These are phyloP conservation scores for Hyla sarda DNA, from an alignment of 2,113 vertebrate genomes.

Conservation along the genomic window DNA sequence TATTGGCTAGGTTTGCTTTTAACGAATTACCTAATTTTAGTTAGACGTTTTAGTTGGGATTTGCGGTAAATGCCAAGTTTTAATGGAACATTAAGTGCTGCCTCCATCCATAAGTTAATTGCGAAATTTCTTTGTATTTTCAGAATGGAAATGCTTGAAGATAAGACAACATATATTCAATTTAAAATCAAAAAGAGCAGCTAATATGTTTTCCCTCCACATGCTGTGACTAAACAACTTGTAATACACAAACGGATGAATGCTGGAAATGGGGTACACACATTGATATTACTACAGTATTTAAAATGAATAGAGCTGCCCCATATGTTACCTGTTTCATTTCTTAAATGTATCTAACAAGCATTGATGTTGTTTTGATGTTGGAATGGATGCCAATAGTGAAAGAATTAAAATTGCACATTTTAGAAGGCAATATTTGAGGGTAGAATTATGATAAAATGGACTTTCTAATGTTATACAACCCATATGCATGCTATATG, in stretches of 20 bases:
- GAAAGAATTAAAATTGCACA: no score
- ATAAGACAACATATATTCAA: neutral
- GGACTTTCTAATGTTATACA: no score
- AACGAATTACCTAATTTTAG: neutral
- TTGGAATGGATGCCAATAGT: no score
- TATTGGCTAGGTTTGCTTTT: neutral
- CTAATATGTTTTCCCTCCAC: neutral
- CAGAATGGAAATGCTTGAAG: neutral
- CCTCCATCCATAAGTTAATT: neutral
- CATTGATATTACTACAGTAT: no score
- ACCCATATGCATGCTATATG: no score
- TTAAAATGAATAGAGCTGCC: neutral
- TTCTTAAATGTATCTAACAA: no score
- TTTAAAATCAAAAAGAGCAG: neutral
- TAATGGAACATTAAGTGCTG: slow-evolving; percentile 10
- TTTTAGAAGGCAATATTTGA: no score
- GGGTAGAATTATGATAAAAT: no score
- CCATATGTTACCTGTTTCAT: neutral
- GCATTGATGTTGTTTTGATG: neutral
- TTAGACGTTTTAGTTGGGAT: slow-evolving; percentile 1
- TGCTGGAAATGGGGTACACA: neutral
- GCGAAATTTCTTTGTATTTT: slow-evolving; percentile 10
- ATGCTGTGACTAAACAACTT: neutral
- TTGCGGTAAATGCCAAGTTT: slow-evolving; percentile 8
- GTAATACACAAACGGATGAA: neutral